Conservation (phyloP, 2,888 invertebrate genomes). For the Campoplex capitator region DNA sequence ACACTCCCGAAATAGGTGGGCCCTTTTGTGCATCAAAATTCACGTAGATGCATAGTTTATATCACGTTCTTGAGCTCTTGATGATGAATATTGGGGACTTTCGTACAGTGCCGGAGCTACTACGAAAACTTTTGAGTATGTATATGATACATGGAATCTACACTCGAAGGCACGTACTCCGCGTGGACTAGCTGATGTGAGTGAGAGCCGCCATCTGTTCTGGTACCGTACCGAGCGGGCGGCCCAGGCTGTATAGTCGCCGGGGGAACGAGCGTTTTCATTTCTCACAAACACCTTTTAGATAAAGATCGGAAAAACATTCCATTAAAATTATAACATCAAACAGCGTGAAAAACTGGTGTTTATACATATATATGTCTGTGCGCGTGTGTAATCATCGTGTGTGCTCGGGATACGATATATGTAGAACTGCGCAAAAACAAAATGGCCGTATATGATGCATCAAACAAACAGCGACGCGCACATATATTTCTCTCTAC, state of each 20-base stretch:
- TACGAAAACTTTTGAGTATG: too few species aligned
- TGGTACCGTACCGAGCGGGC: background rate
- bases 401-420: background rate
- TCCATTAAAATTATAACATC: slow-evolving; percentile 25
- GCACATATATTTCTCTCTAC: background rate
- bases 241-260: too few species aligned
- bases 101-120: background rate
- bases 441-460: slow-evolving; percentile 24
- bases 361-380: background rate
- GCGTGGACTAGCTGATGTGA: background rate
- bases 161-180: slow-evolving; percentile 12
- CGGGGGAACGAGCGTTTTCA: background rate
- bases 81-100: slow-evolving; percentile 54
- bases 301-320: background rate
- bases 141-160: too few species aligned
- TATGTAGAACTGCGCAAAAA: background rate
- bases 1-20: slow-evolving; percentile 6
- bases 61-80: slow-evolving; percentile 37
- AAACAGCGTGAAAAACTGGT: background rate
- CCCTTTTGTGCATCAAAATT: slow-evolving; percentile 57
- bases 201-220: slow-evolving; percentile 19
- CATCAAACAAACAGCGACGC: background rate
- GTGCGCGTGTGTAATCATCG: background rate
- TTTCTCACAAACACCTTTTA: background rate
- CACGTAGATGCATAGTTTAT: slow-evolving; percentile 63